Evolutionary conservation across 2,888 invertebrate genomes (phyloP).

Genomic region (Busseola fusca): DNA sequence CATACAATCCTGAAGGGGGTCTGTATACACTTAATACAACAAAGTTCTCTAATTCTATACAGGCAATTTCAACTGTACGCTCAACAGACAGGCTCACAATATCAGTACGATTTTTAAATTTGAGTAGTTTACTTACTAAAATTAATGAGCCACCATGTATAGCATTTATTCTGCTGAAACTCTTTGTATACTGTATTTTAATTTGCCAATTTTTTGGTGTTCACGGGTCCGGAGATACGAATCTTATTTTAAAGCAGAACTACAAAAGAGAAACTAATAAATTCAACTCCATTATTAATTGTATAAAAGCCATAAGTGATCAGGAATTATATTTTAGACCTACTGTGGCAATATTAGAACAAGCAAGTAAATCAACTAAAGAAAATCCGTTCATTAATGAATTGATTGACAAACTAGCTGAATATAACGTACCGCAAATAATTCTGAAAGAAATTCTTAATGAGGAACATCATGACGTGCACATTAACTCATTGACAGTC

Average conservation of each 20-base stretch:
- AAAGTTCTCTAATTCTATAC: no score
- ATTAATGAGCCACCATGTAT: no score
- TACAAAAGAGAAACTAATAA: not conserved
- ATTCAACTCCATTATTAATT: slow-evolving; percentile 54
- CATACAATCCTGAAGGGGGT: no score
- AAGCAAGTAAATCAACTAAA: slow-evolving; percentile 13
- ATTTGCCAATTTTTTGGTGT: not conserved
- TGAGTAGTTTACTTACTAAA: no score
- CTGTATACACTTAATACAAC: no score
- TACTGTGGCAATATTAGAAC: slow-evolving; percentile 57
- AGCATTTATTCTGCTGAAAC: no score
- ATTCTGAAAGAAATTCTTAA: slow-evolving; percentile 39
- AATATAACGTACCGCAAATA: slow-evolving; percentile 51
- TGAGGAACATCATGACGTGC: slow-evolving; percentile 35
- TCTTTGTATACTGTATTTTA: slow-evolving; percentile 8
- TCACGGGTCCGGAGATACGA: not conserved
- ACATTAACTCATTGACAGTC: slow-evolving; percentile 46
- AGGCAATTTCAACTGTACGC: no score
- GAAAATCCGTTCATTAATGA: slow-evolving; percentile 52
- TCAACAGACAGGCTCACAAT: no score
- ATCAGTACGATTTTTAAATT: no score
- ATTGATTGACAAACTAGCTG: slow-evolving; percentile 53
- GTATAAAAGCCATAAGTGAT: slow-evolving; percentile 58
- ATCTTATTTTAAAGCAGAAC: slow-evolving; percentile 5
- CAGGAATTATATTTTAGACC: slow-evolving; percentile 54